Base-by-base conservation (phyloP, 2,888 invertebrate species). In the Xylophagus ater region DNA sequence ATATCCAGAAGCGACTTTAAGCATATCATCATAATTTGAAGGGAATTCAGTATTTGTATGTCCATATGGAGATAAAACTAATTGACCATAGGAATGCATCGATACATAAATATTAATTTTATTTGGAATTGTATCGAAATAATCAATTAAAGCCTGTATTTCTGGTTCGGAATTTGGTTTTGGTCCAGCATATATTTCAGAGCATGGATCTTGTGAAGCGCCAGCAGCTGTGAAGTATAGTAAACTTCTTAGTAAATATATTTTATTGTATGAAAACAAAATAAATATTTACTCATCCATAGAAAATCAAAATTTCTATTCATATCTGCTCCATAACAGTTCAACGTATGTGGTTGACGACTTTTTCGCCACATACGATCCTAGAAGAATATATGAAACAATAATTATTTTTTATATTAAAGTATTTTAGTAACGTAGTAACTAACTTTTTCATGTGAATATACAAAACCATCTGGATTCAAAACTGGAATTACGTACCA, bases 401-500 rank as follows among this genome's bases (percentile, higher is more conserved):
- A 14, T 17, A 15, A 34, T 13, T 9, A 34, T 12, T 33, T 20
- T 7, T n/a, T n/a, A 20, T 33, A 23, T 23, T 7, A 7, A 23
- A 10, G 7, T 23, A 8, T 9, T 9, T 9, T 7, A 23, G 10
- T 8, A 23, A 23, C 10, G 2, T 10, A 32, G 3, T 1, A 34
- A 67, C 70, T 67, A 62, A 82, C 80, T 43, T 55, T 62, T 2
- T 67, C 66, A 50, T 78, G 77, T 0, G 78, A 73, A 51, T 74
- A 80, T 2, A 54, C 70, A 54, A 79, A 83, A n/a, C 83, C 83
- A 62, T 84, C 83, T 21, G 81, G 81, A 57, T 84, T 84, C 3
- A 71, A 62, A 0, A 78, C 73, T 0, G 84, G 83, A 41, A 85
- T 68, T 43, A 85, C 69, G 52, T 82, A 78, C 81, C 82, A 85